phyloP scores from a whole-genome alignment of 2,888 invertebrate species.

The Ophioninae sp. region DNA sequence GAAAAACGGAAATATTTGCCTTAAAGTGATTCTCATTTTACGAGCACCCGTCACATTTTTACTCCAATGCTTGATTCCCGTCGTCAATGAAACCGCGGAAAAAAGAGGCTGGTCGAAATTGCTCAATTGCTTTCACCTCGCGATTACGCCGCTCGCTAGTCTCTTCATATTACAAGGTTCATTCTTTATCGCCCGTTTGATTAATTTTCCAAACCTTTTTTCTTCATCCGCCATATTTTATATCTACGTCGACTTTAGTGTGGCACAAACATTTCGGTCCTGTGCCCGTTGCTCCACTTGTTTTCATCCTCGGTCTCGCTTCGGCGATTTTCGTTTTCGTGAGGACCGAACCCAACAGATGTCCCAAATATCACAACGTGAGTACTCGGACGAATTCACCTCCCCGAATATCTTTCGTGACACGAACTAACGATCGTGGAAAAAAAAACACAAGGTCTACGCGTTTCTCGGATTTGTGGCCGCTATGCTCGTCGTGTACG shows the following conservation, averaged over 20 bases:
- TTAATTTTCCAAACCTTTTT: conserved; percentile 17
- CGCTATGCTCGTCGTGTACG: conserved; percentile 84
- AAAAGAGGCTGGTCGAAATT: conserved; percentile 84
- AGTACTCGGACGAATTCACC: conserved; percentile 58
- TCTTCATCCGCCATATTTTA: neutral
- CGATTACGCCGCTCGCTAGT: conserved; percentile 81
- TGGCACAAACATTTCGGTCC: conserved; percentile 69
- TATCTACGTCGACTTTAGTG: conserved; percentile 63
- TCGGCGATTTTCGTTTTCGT: conserved; percentile 71
- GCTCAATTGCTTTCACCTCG: conserved; percentile 82
- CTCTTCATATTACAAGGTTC: conserved; percentile 77
- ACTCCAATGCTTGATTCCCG: conserved; percentile 83
- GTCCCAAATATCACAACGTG: conserved; percentile 77
- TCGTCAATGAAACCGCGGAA: conserved; percentile 82
- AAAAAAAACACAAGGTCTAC: conserved; percentile 74
- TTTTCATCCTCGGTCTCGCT: conserved; percentile 65
- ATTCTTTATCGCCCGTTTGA: too few species aligned
- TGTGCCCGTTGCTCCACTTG: conserved; percentile 69
- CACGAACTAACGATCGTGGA: neutral
- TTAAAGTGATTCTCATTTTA: conserved; percentile 79
- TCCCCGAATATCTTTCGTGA: neutral
- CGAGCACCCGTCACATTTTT: conserved; percentile 82
- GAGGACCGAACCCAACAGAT: conserved; percentile 68
- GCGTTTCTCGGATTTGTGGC: conserved; percentile 84
- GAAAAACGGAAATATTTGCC: conserved; percentile 73